Base-by-base conservation (phyloP, 2,113 vertebrate species). In the Sminthopsis crassicaudata region DNA sequence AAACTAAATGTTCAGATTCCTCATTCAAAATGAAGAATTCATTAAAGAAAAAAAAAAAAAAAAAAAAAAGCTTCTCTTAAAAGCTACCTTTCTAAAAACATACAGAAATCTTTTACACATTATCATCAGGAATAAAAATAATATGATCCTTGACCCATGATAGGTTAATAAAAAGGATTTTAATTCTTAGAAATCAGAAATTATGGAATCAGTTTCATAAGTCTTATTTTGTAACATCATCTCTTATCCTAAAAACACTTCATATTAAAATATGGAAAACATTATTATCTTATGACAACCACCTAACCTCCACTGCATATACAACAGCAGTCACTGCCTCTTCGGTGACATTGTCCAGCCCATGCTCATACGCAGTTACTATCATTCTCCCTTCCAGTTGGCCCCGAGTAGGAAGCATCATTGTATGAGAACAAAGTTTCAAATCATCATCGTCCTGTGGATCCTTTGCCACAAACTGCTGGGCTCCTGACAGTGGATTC, bases 351-450 rank as follows among this genome's bases (percentile, higher is more conserved):
- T 99, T 99, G 98, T 99, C 99, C 96, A 99, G 98, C 57, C 99
- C 99, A 0, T 99, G 99, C 97, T 99, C 99, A 1, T 99, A 99
- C 0, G 99, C 99, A 0, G 99, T 99, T 92, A 99, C 99, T 24
- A 99, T 99, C 99, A 99, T 99, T 42, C 99, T 99, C 53, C 99
- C 99, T 96, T 99, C 99, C 25, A 99, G 98, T 97, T 99, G 99
- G 11, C 99, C 99, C 50, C 99, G 98, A 0, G 99, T 99, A 91
- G 99, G 99, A 93, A 99, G 98, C 96, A 99, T 98, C 98, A 99
- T 99, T 0, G 99, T 99, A 94, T 99, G 99, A 46, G 99, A 99
- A 22, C 99, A 99, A 14, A 99, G 99, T 91, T 99, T 99, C 97
- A 99, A 95, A 96, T 99, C 99, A 0, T 99, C 99, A 9, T 99